Percentiles rank a stretch among this genome's conserved stretches.
These are phyloP conservation scores for Ciconia stormi DNA, from an alignment of 2,113 vertebrate genomes.

Conservation along the genomic window DNA sequence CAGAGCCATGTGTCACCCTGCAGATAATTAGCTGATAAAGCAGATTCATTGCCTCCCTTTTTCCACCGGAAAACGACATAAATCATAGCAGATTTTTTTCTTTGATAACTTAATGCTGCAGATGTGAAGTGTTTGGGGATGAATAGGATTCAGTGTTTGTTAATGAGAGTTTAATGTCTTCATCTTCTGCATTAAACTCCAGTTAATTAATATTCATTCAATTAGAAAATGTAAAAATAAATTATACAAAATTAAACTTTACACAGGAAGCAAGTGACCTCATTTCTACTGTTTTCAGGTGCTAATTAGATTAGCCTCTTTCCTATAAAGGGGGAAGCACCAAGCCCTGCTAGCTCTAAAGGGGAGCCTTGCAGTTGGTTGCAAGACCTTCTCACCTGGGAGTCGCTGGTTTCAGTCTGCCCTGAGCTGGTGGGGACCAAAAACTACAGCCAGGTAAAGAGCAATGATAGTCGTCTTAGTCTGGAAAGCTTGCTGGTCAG, in stretches of 20 bases:
- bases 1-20: not conserved
- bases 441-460: not conserved
- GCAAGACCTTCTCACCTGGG: not conserved
- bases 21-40: conserved; percentile 28
- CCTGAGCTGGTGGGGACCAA: not conserved
- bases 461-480: fast-evolving
- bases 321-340: not conserved
- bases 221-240: conserved; percentile 73
- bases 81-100: conserved; percentile 2
- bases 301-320: conserved; percentile 59
- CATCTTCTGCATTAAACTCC: conserved; percentile 60
- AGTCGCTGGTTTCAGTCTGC: not conserved
- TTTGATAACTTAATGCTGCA: conserved; percentile 43
- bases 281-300: conserved; percentile 54
- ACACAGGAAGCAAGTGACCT: conserved; percentile 63
- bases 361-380: not conserved
- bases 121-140: conserved; percentile 36
- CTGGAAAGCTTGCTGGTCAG: not conserved
- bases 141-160: conserved; percentile 36
- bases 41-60: conserved; percentile 20
- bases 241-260: conserved; percentile 65
- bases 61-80: not conserved
- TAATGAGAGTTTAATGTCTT: conserved; percentile 73
- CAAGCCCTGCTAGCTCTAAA: not conserved
- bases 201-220: conserved; percentile 74